Evolutionary conservation across 2,888 invertebrate species (phyloP).

Genomic region (Idaea dimidiata): DNA sequence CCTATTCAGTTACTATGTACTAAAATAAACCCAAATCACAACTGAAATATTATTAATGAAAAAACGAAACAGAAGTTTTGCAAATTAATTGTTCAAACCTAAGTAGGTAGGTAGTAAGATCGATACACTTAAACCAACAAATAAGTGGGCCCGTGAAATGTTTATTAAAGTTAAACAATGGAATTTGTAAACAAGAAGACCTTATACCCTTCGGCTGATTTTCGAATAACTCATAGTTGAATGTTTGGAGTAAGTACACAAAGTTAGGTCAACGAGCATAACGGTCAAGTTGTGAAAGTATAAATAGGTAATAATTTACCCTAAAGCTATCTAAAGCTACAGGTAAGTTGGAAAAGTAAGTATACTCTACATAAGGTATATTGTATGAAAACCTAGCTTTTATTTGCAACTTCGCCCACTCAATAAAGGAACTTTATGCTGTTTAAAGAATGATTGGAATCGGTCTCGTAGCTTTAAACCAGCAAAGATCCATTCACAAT

Average conservation of each 20-base stretch:
- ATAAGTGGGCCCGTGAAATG: slow-evolving; percentile 45
- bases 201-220: slow-evolving; percentile 50
- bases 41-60: background rate
- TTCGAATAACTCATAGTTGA: slow-evolving; percentile 49
- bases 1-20: too few species aligned
- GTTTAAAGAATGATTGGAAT: too few species aligned
- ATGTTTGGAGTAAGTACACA: slow-evolving; percentile 41
- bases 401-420: too few species aligned
- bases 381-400: background rate
- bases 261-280: slow-evolving; percentile 35
- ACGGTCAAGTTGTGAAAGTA: slow-evolving; percentile 21
- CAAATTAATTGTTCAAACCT: slow-evolving; percentile 21
- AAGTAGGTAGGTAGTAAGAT: slow-evolving; percentile 24
- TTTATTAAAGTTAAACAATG: slow-evolving; percentile 59
- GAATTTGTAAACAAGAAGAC: slow-evolving; percentile 51
- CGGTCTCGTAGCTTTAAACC: too few species aligned
- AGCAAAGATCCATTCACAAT: too few species aligned
- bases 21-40: too few species aligned
- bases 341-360: background rate
- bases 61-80: slow-evolving; percentile 26
- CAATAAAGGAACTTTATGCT: too few species aligned
- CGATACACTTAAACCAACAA: slow-evolving; percentile 46
- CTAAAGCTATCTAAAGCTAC: background rate
- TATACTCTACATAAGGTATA: background rate
- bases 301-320: slow-evolving; percentile 14